A percentile compares a stretch with the other conserved stretches of the same genome.
These are phyloP conservation scores for Dasysyrphus tricinctus DNA, from an alignment of 2,888 invertebrate genomes.

Conservation along the genomic window DNA sequence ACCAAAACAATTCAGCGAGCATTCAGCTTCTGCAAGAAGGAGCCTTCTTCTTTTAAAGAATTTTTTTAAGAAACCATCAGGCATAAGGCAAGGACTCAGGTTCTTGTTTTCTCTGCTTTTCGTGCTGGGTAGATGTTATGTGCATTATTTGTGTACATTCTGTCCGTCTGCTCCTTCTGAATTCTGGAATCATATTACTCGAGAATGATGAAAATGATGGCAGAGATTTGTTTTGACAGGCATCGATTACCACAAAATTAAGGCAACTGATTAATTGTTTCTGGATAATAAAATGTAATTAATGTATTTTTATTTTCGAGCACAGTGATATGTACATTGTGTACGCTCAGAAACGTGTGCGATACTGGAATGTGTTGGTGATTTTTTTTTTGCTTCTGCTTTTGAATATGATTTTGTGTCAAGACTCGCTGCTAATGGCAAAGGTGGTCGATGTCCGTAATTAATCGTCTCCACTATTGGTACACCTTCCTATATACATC, in stretches of 20 bases:
- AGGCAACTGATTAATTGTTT: conserved; percentile 73
- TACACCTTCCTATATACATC: conserved; percentile 3
- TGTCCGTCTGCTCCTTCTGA: conserved; percentile 57
- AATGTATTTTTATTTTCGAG: conserved; percentile 67
- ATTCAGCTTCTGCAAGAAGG: conserved; percentile 59
- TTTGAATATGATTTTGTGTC: background rate
- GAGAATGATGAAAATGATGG: conserved; percentile 81
- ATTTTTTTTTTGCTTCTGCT: background rate
- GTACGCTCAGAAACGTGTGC: background rate
- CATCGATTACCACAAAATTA: conserved; percentile 76
- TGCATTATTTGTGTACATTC: conserved; percentile 36
- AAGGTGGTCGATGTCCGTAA: conserved; percentile 52
- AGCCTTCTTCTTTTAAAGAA: background rate
- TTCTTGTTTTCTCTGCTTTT: conserved; percentile 21
- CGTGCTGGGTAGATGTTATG: conserved; percentile 10
- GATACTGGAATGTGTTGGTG: conserved; percentile 12
- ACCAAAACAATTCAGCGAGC: conserved; percentile 66
- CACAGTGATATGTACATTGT: background rate
- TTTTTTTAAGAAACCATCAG: conserved; percentile 18
- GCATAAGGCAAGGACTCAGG: conserved; percentile 25
- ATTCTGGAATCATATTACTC: conserved; percentile 78
- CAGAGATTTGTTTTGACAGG: conserved; percentile 83
- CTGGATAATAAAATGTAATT: conserved; percentile 75
- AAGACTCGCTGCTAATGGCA: conserved; percentile 16
- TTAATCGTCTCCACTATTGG: conserved; percentile 60